A percentile compares a stretch with the other conserved stretches of the same genome.
phyloP scores from a whole-genome alignment of 2,888 invertebrate genomes.

The Phalangium opilio region DNA sequence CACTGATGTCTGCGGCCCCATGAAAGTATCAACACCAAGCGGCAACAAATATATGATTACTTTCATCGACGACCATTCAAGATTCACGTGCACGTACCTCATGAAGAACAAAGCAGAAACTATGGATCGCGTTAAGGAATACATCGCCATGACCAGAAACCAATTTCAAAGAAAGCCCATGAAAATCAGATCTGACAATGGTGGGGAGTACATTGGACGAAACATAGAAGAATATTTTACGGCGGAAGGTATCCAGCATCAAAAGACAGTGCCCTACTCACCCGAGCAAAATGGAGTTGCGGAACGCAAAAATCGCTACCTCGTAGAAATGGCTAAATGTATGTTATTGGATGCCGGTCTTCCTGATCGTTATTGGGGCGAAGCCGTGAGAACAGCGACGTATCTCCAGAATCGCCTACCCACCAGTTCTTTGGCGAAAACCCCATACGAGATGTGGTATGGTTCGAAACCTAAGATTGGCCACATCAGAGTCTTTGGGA shows the following conservation, averaged over 20 bases:
- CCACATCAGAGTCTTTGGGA: too few species aligned
- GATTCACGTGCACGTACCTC: constrained; percentile 5
- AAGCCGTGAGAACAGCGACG: constrained; percentile 17
- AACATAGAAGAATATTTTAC: constrained; percentile 12
- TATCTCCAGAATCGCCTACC: constrained; percentile 19
- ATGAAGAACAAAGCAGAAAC: constrained; percentile 6
- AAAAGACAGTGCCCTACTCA: constrained; percentile 16
- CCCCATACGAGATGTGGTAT: too few species aligned
- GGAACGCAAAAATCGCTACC: constrained; percentile 20
- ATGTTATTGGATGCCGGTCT: constrained; percentile 15
- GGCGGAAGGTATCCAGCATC: constrained; percentile 15
- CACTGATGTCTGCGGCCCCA: too few species aligned
- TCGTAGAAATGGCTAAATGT: constrained; percentile 16
- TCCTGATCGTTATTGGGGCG: constrained; percentile 17
- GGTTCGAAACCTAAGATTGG: too few species aligned
- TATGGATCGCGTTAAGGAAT: constrained; percentile 3
- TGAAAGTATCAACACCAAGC: too few species aligned
- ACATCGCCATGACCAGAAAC: neutral
- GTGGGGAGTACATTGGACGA: constrained; percentile 12
- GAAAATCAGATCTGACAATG: constrained; percentile 11
- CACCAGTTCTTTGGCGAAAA: too few species aligned
- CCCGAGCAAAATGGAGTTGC: constrained; percentile 21
- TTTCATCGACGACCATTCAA: constrained; percentile 7
- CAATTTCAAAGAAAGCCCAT: constrained; percentile 3
- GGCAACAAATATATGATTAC: constrained; percentile 11